These are phyloP conservation scores for Crotalus viridis DNA, from an alignment of 2,113 vertebrate species.

Conservation along the genomic window DNA sequence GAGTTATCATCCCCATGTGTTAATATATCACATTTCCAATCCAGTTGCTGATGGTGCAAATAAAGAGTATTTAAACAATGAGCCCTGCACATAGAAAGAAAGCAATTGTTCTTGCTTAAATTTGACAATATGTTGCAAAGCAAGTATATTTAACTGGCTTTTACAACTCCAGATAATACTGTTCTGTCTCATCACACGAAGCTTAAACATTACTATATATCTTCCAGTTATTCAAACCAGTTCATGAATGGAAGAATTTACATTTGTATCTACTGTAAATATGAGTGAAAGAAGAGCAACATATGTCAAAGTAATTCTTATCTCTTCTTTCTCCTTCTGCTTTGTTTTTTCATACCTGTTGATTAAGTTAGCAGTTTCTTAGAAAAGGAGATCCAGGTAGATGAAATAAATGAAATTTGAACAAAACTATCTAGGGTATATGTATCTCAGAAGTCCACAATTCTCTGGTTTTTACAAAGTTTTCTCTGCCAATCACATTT, in stretches of 20 bases:
- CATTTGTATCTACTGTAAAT: not conserved
- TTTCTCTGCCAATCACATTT: not conserved
- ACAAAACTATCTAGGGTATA: not conserved
- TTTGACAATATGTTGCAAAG: not conserved
- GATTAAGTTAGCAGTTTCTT: not conserved
- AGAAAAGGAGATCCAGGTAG: not conserved
- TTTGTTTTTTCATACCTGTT: not conserved
- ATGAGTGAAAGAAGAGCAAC: not conserved
- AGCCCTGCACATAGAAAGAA: not conserved
- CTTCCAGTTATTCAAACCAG: not conserved
- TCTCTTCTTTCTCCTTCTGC: not conserved
- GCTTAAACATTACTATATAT: not conserved
- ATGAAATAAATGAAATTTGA: not conserved
- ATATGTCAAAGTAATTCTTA: not conserved
- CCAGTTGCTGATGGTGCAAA: not conserved
- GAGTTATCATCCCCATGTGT: not conserved
- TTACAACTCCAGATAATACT: not conserved
- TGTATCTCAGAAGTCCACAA: not conserved
- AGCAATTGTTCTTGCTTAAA: not conserved
- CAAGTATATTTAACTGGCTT: not conserved
- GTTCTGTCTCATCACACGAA: not conserved
- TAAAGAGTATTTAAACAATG: not conserved
- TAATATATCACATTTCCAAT: not conserved
- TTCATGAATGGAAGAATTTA: not conserved
- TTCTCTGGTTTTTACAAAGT: not conserved